Evolutionary conservation across 2,888 invertebrate species (phyloP), one percentile per base, ranked within the genome.

Genomic region (Diaprepes abbreviatus): DNA sequence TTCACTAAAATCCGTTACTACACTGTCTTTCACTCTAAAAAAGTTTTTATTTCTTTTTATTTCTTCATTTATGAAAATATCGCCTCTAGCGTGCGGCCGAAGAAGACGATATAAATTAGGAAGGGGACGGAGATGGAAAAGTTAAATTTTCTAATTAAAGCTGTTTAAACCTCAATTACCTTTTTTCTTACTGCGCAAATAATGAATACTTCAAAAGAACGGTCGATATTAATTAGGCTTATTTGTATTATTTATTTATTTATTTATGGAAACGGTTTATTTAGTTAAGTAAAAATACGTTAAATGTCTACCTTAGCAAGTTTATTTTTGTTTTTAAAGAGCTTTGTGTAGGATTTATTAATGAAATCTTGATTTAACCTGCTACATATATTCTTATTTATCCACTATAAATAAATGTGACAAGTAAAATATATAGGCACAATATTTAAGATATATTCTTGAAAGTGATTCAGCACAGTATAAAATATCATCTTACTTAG

Each of bases 161-260:
- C 57, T 57, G 65, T 65, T 60, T 65, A 65, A 65, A 65, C 65
- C 65, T 57, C 65, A 65, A 65, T 65, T 65, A 58, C 65, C 36
- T 43, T 65, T 55, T 65, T 65, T 57, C 55, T 57, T 45, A 40
- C 65, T 48, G 65, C 12, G 36, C 43, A 65, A 65, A 65, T 65
- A 65, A 65, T 65, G 36, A 65, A 43, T 48, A 48, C 48, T 57
- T 65, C 43, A 65, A 57, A 57, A 19, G 31, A n/a, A 43, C 48
- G 64, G 45, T 65, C 65, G 45, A 65, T 65, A 65, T 65, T 65
- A 65, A 65, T 65, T 45, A 65, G 57, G 35, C 45, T 45, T 35
- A 40, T 65, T 45, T 45, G 24, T 45, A 57, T 65, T 65, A 57
- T 57, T 45, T 65, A 65, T 48, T 55, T 65, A 65, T 65, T 54